Percentiles rank a stretch among this genome's conserved stretches.
Evolutionary conservation across 2,888 invertebrate species (phyloP).

Genomic region (Phrixothrix hirtus): DNA sequence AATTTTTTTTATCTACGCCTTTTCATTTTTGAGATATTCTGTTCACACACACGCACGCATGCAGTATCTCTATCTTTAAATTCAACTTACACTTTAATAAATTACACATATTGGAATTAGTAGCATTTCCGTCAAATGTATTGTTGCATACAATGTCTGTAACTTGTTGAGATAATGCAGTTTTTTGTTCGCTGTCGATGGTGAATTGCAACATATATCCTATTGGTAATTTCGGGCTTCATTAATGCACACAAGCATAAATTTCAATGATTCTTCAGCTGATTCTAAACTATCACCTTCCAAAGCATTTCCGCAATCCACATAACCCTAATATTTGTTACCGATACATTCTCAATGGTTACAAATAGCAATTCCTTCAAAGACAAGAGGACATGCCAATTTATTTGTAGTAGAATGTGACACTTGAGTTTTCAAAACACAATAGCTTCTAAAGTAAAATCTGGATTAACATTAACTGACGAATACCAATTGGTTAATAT

Average conservation of each 20-base stretch:
- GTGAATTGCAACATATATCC: conserved; percentile 40
- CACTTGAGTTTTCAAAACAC: conserved; percentile 33
- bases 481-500: conserved; percentile 42
- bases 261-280: conserved; percentile 39
- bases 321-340: conserved; percentile 40
- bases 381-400: conserved; percentile 28
- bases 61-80: too few species aligned
- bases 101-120: conserved; percentile 33
- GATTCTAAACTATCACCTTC: too few species aligned
- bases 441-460: conserved; percentile 41
- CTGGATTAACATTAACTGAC: conserved; percentile 42
- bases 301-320: conserved; percentile 37
- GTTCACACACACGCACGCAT: too few species aligned
- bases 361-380: conserved; percentile 44
- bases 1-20: too few species aligned
- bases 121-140: conserved; percentile 41
- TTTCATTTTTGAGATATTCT: too few species aligned
- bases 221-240: conserved; percentile 39
- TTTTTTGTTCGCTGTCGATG: conserved; percentile 35
- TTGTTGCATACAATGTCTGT: conserved; percentile 33
- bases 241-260: conserved; percentile 37
- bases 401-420: conserved; percentile 14
- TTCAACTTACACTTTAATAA: conserved; percentile 15
- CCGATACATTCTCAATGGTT: conserved; percentile 43
- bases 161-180: conserved; percentile 31